These are phyloP conservation scores for Lasius platythorax DNA, from an alignment of 2,888 invertebrate species.

Conservation along the genomic window DNA sequence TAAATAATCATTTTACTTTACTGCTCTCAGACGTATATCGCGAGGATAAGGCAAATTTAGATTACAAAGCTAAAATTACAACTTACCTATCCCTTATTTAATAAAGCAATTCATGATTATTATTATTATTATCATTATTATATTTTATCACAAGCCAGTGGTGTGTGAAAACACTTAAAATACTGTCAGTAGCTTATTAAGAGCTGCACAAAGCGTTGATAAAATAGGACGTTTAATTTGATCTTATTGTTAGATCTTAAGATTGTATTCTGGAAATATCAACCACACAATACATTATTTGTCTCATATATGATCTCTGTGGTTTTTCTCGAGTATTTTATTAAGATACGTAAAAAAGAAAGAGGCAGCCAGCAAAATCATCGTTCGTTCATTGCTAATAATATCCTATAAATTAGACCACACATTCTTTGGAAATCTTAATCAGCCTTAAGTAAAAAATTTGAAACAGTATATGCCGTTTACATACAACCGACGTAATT, in stretches of 20 bases:
- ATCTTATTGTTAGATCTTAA: slow-evolving; percentile 66
- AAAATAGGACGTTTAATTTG: slow-evolving; percentile 74
- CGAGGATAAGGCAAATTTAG: slow-evolving; percentile 79
- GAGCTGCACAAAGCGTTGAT: slow-evolving; percentile 73
- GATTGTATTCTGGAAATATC: slow-evolving; percentile 68
- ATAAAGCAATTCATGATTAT: slow-evolving; percentile 68
- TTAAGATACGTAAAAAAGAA: slow-evolving; percentile 12
- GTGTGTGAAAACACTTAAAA: slow-evolving; percentile 78
- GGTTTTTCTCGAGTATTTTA: slow-evolving; percentile 19
- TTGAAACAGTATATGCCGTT: slow-evolving; percentile 17
- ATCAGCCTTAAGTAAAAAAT: slow-evolving; percentile 16
- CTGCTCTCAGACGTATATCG: slow-evolving; percentile 71
- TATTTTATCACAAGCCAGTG: slow-evolving; percentile 80
- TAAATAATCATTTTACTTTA: slow-evolving; percentile 61
- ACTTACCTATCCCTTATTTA: slow-evolving; percentile 71
- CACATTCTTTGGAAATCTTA: slow-evolving; percentile 19
- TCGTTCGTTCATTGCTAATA: slow-evolving; percentile 1
- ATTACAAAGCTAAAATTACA: slow-evolving; percentile 74
- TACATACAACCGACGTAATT: slow-evolving; percentile 39
- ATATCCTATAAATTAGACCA: slow-evolving; percentile 4
- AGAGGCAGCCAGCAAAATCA: slow-evolving; percentile 7
- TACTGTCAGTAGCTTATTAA: slow-evolving; percentile 75
- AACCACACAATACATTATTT: slow-evolving; percentile 66
- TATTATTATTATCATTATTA: slow-evolving; percentile 68
- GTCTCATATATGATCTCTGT: slow-evolving; percentile 39